phyloP scores from a whole-genome alignment of 2,113 vertebrate genomes.

The Nyctereutes procyonoides region DNA sequence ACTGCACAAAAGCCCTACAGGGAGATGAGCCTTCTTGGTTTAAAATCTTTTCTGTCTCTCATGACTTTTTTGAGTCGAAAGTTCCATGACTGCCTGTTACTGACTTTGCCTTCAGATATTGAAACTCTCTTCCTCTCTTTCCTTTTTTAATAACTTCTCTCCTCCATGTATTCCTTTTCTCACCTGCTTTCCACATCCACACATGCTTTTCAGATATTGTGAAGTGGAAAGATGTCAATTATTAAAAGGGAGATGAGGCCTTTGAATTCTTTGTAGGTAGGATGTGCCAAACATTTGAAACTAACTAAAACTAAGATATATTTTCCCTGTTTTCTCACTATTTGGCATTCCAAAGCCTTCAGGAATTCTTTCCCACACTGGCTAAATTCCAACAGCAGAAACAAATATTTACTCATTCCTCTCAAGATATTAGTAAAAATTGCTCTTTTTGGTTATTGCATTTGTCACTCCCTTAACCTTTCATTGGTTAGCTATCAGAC shows the following conservation, averaged over 20 bases:
- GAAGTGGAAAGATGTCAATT: neutral
- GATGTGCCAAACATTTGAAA: neutral
- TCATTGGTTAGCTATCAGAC: neutral
- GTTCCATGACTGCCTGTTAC: neutral
- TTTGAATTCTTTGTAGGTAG: neutral
- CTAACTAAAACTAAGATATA: neutral
- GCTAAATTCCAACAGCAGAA: neutral
- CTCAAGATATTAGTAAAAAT: neutral
- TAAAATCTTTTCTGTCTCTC: neutral
- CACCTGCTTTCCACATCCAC: neutral
- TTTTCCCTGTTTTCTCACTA: neutral
- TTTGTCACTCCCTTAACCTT: neutral
- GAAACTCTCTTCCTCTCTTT: neutral
- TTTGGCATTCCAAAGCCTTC: neutral
- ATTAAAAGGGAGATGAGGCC: neutral
- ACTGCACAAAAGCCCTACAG: rapidly evolving
- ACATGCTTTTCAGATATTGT: neutral
- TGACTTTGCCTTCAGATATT: neutral
- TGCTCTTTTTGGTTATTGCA: neutral
- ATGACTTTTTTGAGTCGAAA: neutral
- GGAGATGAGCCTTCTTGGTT: neutral
- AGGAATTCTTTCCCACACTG: neutral
- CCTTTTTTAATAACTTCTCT: neutral
- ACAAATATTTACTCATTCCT: neutral
- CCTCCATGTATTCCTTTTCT: neutral